These are phyloP conservation scores for Thereva unica DNA, from an alignment of 2,888 invertebrate species.

Conservation along the genomic window DNA sequence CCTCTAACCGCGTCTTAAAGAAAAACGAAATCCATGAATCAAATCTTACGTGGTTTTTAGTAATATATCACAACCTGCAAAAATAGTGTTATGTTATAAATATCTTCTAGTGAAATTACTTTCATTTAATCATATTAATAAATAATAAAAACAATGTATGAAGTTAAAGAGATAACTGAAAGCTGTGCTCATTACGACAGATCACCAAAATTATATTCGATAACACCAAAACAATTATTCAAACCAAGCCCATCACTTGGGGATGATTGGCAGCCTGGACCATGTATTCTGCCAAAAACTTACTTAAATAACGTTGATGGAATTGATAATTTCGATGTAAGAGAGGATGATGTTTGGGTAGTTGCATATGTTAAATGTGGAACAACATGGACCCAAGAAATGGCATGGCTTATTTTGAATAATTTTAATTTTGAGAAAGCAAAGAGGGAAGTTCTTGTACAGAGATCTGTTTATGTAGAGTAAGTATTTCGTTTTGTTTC, in stretches of 20 bases:
- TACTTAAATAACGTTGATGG: constrained; percentile 3
- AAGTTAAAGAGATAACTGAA: no score
- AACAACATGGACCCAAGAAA: constrained; percentile 39
- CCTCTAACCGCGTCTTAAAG: no score
- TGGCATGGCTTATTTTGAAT: constrained; percentile 30
- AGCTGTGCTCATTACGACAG: no score
- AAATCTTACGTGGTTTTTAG: no score
- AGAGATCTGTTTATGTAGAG: constrained; percentile 31
- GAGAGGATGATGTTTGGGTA: constrained; percentile 27
- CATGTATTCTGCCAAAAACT: constrained; percentile 2
- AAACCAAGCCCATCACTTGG: constrained; percentile 3
- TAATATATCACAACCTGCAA: no score
- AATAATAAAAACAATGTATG: no score
- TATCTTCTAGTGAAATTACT: no score
- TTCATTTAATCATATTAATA: no score
- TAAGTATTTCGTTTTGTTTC: background rate
- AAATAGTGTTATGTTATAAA: no score
- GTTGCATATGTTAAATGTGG: constrained; percentile 21
- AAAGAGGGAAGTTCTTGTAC: background rate
- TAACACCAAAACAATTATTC: background rate
- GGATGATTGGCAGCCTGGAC: background rate
- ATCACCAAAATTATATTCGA: background rate
- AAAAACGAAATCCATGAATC: no score
- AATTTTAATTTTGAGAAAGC: constrained; percentile 33
- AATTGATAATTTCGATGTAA: constrained; percentile 30